A percentile compares a stretch with the other conserved stretches of the same genome.
These are phyloP conservation scores for Marcusenius ussheri DNA, from an alignment of 2,113 vertebrate genomes.

Conservation along the genomic window DNA sequence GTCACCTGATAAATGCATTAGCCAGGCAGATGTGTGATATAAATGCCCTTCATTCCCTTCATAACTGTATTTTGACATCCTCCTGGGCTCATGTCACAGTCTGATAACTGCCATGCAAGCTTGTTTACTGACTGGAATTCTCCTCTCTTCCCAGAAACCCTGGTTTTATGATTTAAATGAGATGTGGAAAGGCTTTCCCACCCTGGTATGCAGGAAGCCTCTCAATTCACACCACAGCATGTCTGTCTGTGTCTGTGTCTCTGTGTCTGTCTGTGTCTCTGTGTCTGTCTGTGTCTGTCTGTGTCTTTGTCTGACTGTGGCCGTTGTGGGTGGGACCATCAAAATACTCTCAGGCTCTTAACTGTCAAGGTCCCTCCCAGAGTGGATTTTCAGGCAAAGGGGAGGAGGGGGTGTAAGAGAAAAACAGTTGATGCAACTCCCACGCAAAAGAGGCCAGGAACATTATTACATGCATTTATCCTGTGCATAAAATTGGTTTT, in stretches of 20 bases:
- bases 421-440: background rate
- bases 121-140: background rate
- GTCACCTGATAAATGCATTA: background rate
- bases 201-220: slow-evolving; percentile 65
- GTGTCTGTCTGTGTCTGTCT: background rate
- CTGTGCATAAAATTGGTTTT: background rate
- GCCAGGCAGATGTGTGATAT: background rate
- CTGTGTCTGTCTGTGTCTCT: background rate
- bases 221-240: background rate
- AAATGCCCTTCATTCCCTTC: background rate
- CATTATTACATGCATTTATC: background rate
- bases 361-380: background rate
- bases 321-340: background rate
- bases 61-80: background rate
- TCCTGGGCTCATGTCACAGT: background rate
- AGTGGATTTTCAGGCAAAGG: background rate
- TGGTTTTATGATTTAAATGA: slow-evolving; percentile 79
- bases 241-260: background rate
- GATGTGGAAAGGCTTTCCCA: slow-evolving; percentile 83
- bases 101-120: slow-evolving; percentile 15
- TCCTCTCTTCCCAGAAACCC: slow-evolving; percentile 69
- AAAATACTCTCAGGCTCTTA: background rate
- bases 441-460: background rate
- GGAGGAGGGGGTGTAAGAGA: background rate
- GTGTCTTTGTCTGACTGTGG: background rate